phyloP scores from a whole-genome alignment of 2,113 vertebrate species.

The Vireo altiloquus region DNA sequence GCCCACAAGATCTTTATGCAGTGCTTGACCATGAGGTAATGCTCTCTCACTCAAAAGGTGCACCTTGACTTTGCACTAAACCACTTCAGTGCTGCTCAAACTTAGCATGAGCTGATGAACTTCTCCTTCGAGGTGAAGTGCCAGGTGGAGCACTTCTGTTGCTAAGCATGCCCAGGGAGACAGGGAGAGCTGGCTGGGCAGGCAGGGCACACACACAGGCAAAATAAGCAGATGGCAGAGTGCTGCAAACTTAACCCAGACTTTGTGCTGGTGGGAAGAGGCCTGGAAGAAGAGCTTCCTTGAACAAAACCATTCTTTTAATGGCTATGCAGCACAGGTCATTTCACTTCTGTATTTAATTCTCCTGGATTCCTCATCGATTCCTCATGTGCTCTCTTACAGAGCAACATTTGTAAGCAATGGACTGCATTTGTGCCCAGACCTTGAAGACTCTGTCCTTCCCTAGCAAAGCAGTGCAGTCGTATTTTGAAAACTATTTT shows the following conservation, averaged over 20 bases:
- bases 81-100: neutral
- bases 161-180: neutral
- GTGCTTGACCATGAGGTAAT: neutral
- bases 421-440: neutral
- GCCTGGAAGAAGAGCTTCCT: neutral
- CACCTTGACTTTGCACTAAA: neutral
- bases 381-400: neutral
- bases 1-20: neutral
- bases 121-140: neutral
- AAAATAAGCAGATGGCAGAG: neutral
- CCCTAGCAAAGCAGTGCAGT: neutral
- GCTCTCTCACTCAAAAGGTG: neutral
- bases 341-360: neutral
- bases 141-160: neutral
- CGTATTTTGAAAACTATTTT: neutral
- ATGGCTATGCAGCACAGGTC: fast-evolving
- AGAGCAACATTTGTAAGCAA: neutral
- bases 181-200: neutral
- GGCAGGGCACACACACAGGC: neutral
- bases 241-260: neutral
- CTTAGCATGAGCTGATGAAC: neutral
- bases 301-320: neutral
- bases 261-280: neutral
- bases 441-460: neutral
- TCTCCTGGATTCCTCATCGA: neutral